phyloP scores from a whole-genome alignment of 2,888 invertebrate species.

The Watsonalla cultraria region DNA sequence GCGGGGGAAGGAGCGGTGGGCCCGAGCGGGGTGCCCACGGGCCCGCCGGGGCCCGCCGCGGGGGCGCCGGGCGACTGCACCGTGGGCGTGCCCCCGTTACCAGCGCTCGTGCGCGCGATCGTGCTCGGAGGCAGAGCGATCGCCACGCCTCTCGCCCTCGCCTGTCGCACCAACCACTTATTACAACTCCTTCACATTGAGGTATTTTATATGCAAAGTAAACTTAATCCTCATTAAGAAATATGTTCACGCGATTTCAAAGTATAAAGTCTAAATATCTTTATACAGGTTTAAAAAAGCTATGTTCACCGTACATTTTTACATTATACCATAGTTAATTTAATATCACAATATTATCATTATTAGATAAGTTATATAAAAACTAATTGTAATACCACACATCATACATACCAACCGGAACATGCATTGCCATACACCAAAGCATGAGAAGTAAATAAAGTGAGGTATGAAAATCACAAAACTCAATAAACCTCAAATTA shows the following conservation, averaged over 20 bases:
- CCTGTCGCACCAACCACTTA: slow-evolving; percentile 43
- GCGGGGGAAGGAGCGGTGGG: slow-evolving; percentile 53
- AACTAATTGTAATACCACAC: neutral
- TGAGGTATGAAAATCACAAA: slow-evolving; percentile 16
- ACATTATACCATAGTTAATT: too few species aligned
- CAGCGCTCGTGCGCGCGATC: slow-evolving; percentile 82
- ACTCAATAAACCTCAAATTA: slow-evolving; percentile 11
- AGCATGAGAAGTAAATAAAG: slow-evolving; percentile 31
- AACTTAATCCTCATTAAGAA: neutral
- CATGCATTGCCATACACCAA: slow-evolving; percentile 62
- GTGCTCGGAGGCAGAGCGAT: slow-evolving; percentile 66
- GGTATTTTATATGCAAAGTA: too few species aligned
- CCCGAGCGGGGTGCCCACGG: slow-evolving; percentile 21
- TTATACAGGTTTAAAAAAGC: too few species aligned
- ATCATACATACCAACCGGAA: slow-evolving; percentile 32
- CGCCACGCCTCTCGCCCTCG: slow-evolving; percentile 77
- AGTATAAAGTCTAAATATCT: too few species aligned
- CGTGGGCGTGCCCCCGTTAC: slow-evolving; percentile 68
- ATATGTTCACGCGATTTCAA: too few species aligned
- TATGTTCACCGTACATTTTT: too few species aligned
- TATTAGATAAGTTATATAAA: neutral
- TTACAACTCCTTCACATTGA: slow-evolving; percentile 9
- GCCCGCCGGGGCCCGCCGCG: slow-evolving; percentile 22
- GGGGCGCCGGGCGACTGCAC: slow-evolving; percentile 58
- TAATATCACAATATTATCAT: too few species aligned